Evolutionary conservation across 2,888 invertebrate species (phyloP), one percentile per base, ranked within the genome.

Genomic region (Orgyia antiqua): DNA sequence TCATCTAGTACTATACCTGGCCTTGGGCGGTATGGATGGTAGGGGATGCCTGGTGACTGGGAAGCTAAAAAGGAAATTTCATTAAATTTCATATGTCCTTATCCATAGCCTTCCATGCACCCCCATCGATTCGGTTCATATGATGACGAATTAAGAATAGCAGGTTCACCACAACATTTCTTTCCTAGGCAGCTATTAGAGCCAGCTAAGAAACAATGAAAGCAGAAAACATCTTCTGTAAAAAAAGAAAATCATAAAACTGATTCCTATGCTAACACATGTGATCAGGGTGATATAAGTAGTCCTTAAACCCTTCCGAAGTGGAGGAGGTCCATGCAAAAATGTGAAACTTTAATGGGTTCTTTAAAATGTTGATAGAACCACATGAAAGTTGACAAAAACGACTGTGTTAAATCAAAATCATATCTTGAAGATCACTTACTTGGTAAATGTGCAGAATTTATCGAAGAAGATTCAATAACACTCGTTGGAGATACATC

Each of bases 1-100:
- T 96, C 96, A 45, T 95, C 95, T 8, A 96, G 77, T 0, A 96
- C 95, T 32, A 95, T 94, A 10, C 96, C 95, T 0, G 95, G 95
- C 6, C 95, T 87, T 0, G 94, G 94, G 13, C 92, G 89, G 67
- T 94, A 94, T 0, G 91, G 88, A 24, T 88, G 84, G 71, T 89
- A 87, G 0, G 88, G 84, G 15, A 86, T 80, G 2, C 71, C 70
- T 56, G 75, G 75, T 0, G 80, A 68, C 58, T 75, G 74, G 0
- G 80, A 69, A 13, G 80, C 78, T 82, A 63, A 60, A 61, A 3
- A 18, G 17, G 12, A 10, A 11, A 5, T 1, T 13, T 10, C 2
- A 2, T 15, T n/a, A 20, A 12, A 7, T 12, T 23, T 11, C 3
- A 23, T 11, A 3, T 23, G 3, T n/a, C n/a, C n/a, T n/a, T 9